Evolutionary conservation across 2,113 vertebrate species (phyloP), one percentile per base, ranked within the genome.

Genomic region (Calcarius ornatus): DNA sequence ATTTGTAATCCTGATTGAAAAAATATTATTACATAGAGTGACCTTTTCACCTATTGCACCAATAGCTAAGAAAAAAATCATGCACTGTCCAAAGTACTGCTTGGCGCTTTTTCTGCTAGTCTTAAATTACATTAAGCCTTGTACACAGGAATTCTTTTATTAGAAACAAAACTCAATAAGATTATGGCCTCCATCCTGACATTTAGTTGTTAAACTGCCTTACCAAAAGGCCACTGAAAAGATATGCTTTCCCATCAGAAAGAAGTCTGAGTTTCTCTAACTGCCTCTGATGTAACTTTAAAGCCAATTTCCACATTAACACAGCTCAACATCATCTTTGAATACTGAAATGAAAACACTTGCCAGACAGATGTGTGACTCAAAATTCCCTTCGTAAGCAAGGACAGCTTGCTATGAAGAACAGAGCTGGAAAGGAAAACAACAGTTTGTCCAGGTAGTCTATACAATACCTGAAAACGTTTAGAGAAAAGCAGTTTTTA

Each of bases 361-460:
- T 96, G 96, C 94, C 97, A 92, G 81, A 30, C 37, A 93, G 88
- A 90, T 37, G 86, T n/a, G 33, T 72, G 79, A 90, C 81, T 86
- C 91, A 88, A 28, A 95, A 31, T 57, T 85, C 88, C 70, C 65
- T 90, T 76, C 37, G 38, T 12, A 75, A 75, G 48, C 64, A 93
- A 85, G 72, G 72, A 33, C 86, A 77, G 63, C 88, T 84, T 23
- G n/a, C 50, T 51, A 51, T 16, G 27, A 51, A 77, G 92, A 96
- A 61, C 37, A 95, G 38, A 84, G 91, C 80, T 88, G 80, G 18
- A 82, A 56, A 89, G 72, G 33, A 96, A 93, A 95, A 83, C 3
- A 3, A 59, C 6, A 27, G 7, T 33, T 70, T 79, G 60, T 68
- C 53, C 81, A 20, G 23, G 27, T 16, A 63, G 51, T 63, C 66